Percentiles rank a stretch among this genome's conserved stretches.
Conservation (phyloP, 2,113 vertebrate species). For the Spilogale gracilis region DNA sequence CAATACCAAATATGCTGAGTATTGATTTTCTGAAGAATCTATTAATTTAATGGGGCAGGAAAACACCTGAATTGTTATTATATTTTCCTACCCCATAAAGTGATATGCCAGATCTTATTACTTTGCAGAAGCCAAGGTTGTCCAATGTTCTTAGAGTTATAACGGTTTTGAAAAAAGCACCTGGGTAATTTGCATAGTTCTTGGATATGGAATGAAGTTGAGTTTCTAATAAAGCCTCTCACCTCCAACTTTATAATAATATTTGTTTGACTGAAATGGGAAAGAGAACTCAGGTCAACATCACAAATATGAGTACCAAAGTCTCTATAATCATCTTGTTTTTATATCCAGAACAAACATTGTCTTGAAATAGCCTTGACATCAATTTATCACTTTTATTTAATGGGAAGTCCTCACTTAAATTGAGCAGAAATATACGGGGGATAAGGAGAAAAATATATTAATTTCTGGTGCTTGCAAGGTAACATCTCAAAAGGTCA, state of each 20-base stretch:
- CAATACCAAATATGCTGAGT: background rate
- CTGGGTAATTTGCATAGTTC: background rate
- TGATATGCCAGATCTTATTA: background rate
- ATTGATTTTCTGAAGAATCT: background rate
- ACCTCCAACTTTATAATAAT: slow-evolving; percentile 8
- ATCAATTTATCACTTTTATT: background rate
- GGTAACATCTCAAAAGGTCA: background rate
- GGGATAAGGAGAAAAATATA: background rate
- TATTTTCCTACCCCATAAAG: background rate
- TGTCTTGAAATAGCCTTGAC: background rate
- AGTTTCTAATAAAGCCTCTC: background rate
- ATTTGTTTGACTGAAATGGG: background rate
- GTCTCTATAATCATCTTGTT: background rate
- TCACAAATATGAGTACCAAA: background rate
- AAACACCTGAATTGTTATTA: background rate
- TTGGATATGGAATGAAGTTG: background rate
- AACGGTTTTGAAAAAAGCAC: background rate
- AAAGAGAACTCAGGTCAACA: background rate
- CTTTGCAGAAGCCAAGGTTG: background rate
- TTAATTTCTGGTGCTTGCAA: background rate
- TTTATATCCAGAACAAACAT: background rate
- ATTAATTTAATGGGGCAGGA: background rate
- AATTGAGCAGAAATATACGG: background rate
- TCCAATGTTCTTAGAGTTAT: background rate
- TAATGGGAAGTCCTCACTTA: background rate